Evolutionary conservation across 1,140 invertebrate genomes (phyloP), one percentile per base, ranked within the genome.

Genomic region (Calycopis cecrops): DNA sequence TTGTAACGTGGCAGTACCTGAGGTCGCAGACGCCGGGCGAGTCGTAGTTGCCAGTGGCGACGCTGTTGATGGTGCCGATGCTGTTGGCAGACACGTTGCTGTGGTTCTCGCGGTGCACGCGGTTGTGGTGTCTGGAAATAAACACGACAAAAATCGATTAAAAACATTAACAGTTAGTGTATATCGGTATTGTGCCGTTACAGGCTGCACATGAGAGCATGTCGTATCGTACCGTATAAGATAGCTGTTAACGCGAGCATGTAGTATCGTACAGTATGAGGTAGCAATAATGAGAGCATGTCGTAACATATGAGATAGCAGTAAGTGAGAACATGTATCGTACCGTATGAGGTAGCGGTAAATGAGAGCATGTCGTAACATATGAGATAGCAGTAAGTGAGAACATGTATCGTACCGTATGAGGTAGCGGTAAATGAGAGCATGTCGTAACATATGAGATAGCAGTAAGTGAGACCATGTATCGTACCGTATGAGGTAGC

Each of bases 341-440:
- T 64, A 89, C 79, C 93, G 89, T 72, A 94, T 93, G 33, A 94
- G 88, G 88, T 93, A 94, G 77, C 92, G 92, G 80, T 94, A n/a
- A n/a, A n/a, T 16, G 12, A 16, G 10, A 16, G 40, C 17, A 16
- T 16, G 16, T 16, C 3, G 28, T 64, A 89, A 79, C 93, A 89
- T 72, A 94, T 93, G 33, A 94, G 88, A 88, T 93, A 94, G 77
- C 92, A 92, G 80, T 94, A n/a, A n/a, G n/a, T 16, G 12, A 16
- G 10, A 16, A 12, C 17, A 16, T 16, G 16, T n/a, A n/a, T 16
- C 3, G 28, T 64, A 89, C 79, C 93, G 89, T 72, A 94, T 93
- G 33, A 94, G 88, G 88, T 93, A 94, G 77, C 92, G 92, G 80
- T 94, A n/a, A n/a, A n/a, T 16, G 12, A 16, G 10, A 16, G 40